Conservation (phyloP, 2,113 vertebrate species). For the Alouatta palliata region DNA sequence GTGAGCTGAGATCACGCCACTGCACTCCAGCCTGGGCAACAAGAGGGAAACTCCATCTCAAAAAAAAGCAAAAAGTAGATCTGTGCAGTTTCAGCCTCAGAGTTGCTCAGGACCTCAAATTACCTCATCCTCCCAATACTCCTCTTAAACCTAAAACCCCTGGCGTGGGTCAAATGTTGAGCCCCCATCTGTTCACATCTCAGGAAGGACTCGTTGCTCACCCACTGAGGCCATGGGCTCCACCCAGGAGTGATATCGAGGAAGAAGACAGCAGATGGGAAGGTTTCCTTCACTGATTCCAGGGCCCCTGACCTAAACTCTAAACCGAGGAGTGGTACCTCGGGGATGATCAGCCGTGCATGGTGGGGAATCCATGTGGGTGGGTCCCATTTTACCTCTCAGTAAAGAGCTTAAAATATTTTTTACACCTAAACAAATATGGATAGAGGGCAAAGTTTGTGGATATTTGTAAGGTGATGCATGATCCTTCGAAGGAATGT, state of each 20-base stretch:
- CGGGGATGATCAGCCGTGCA: neutral
- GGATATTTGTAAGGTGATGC: neutral
- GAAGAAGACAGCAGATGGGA: accelerated
- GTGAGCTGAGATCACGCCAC: too few species aligned
- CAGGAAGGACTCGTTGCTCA: too few species aligned
- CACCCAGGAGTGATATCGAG: too few species aligned
- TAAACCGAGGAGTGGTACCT: too few species aligned
- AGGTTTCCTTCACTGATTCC: neutral
- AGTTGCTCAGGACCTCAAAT: neutral
- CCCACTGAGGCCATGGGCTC: accelerated
- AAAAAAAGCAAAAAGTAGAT: neutral
- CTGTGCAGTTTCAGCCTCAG: neutral
- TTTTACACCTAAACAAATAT: neutral
- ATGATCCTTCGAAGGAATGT: neutral
- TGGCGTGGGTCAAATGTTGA: neutral
- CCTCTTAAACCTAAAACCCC: too few species aligned
- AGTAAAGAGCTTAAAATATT: neutral
- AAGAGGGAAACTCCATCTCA: too few species aligned
- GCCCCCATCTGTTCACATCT: neutral
- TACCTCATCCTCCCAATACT: neutral
- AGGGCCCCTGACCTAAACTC: neutral
- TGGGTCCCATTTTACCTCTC: neutral
- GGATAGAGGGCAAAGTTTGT: neutral
- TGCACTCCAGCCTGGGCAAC: too few species aligned
- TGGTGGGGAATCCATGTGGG: neutral